Conservation (phyloP, 2,797 vertebrate species). For the Acanthopagrus latus region DNA sequence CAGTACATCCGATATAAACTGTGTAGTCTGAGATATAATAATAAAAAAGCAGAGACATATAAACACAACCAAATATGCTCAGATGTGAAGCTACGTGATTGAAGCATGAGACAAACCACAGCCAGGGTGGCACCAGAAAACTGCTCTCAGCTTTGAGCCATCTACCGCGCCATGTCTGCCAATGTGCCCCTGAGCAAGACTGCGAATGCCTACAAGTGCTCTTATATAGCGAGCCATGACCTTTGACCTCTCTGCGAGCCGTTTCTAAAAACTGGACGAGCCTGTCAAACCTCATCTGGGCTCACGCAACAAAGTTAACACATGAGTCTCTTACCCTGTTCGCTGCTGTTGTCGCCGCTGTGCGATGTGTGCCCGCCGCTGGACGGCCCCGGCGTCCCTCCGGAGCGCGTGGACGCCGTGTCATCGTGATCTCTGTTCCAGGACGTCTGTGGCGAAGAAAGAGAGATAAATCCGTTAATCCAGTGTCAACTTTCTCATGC, state of each 20-base stretch:
- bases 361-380: conserved; percentile 98
- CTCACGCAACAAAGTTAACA: neutral
- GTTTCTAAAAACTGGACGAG: neutral
- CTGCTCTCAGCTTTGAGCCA: neutral
- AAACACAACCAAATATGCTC: neutral
- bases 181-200: neutral
- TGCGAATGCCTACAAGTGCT: neutral
- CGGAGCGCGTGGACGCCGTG: conserved; percentile 96
- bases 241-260: conserved; percentile 30
- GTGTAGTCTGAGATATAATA: neutral
- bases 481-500: neutral
- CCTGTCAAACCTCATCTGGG: neutral
- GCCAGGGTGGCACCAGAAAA: neutral
- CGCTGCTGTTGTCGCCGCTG: conserved; percentile 99
- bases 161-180: conserved; percentile 1
- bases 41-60: neutral
- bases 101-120: neutral
- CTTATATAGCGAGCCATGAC: conserved; percentile 19
- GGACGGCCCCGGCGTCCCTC: conserved; percentile 97
- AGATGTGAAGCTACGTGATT: neutral
- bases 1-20: neutral
- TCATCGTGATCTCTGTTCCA: conserved; percentile 99
- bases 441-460: conserved; percentile 87
- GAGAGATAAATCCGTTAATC: conserved; percentile 1
- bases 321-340: conserved; percentile 91